These are phyloP conservation scores for Mormyrus proboscirostris DNA, from an alignment of 2,797 vertebrate species.

Conservation along the genomic window DNA sequence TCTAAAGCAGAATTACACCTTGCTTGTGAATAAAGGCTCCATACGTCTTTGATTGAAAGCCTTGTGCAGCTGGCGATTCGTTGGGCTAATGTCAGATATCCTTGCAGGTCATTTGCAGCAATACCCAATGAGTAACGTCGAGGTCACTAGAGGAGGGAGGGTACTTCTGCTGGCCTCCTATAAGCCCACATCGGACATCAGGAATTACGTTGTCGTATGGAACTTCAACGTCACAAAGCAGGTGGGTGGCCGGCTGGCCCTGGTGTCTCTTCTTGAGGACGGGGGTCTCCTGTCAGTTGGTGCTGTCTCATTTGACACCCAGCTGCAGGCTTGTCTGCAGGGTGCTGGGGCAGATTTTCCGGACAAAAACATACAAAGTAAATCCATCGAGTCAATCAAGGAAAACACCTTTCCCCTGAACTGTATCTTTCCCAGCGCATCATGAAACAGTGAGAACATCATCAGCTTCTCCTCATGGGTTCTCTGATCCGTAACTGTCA, in stretches of 20 bases:
- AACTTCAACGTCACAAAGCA: slow-evolving; percentile 43
- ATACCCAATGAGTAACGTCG: slow-evolving; percentile 47
- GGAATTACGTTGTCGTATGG: slow-evolving; percentile 52
- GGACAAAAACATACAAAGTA: not conserved
- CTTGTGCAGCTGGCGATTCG: not conserved
- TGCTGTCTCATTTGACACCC: not conserved
- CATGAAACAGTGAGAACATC: not conserved
- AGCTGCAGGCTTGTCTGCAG: not conserved
- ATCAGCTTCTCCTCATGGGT: not conserved
- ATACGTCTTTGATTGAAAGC: not conserved
- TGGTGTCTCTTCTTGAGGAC: not conserved
- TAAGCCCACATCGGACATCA: not conserved
- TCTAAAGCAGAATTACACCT: not conserved
- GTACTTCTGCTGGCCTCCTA: slow-evolving; percentile 64
- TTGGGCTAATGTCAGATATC: not conserved
- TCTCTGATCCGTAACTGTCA: not conserved
- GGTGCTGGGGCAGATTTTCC: not conserved
- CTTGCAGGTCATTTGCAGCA: slow-evolving; percentile 45
- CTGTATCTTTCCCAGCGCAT: not conserved
- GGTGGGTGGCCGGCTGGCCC: slow-evolving; percentile 38
- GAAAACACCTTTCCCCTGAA: not conserved
- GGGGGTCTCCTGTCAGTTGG: not conserved
- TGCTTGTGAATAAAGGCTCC: not conserved
- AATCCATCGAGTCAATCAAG: not conserved
- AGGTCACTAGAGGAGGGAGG: slow-evolving; percentile 61